Conservation (phyloP, 2,888 invertebrate genomes). For the Drosophila nigritarsus region DNA sequence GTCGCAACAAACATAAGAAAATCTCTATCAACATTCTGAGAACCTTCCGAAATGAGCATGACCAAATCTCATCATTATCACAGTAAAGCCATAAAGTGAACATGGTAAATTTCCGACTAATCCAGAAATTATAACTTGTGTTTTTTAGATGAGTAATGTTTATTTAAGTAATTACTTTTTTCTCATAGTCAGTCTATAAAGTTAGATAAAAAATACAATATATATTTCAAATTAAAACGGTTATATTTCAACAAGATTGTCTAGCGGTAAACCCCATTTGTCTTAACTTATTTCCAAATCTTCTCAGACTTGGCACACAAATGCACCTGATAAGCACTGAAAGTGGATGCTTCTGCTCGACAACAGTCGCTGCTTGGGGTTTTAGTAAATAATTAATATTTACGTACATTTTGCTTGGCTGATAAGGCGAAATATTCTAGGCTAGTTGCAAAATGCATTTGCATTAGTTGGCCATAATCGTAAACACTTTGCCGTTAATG, state of each 20-base stretch:
- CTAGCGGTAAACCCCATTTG: not conserved
- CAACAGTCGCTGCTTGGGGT: constrained; percentile 1
- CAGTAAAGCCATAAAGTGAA: not conserved
- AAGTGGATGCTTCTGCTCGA: constrained; percentile 2
- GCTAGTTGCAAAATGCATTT: constrained; percentile 1
- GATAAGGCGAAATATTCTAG: constrained; percentile 15
- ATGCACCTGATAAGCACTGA: constrained; percentile 27
- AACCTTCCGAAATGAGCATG: not conserved
- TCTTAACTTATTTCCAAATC: constrained; percentile 6
- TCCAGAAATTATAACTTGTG: not conserved
- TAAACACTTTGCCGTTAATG: not conserved
- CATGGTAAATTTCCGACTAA: not conserved
- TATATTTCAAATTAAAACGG: not conserved
- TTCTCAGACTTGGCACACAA: not conserved
- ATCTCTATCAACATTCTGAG: not conserved
- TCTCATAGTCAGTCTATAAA: too few species aligned
- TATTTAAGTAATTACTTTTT: too few species aligned
- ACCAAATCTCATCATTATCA: not conserved
- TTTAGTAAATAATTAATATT: not conserved
- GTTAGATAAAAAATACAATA: not conserved
- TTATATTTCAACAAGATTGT: not conserved
- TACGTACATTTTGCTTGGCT: not conserved
- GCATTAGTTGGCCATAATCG: not conserved
- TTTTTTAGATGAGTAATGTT: not conserved
- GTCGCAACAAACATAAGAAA: not conserved